Evolutionary conservation across 2,888 invertebrate species (phyloP).

Genomic region (Bellardia bayeri): DNA sequence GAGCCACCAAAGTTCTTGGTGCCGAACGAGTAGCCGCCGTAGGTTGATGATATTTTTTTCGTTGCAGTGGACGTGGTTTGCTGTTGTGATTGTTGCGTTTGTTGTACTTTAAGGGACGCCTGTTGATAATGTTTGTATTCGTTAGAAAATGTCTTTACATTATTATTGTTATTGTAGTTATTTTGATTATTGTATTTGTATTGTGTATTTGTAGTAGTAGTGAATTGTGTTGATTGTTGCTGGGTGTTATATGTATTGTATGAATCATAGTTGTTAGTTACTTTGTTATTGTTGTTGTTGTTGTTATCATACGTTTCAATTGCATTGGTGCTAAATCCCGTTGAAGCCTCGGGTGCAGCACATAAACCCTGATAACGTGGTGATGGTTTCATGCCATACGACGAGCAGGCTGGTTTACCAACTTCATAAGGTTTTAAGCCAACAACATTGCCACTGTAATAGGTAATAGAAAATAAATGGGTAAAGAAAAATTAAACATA

Average conservation of each 20-base stretch:
- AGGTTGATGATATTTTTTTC: slow-evolving; percentile 64
- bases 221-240: slow-evolving; percentile 52
- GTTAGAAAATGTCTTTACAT: slow-evolving; percentile 80
- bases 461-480: not conserved
- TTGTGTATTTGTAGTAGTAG: slow-evolving; percentile 44
- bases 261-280: slow-evolving; percentile 67
- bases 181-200: slow-evolving; percentile 81
- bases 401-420: slow-evolving; percentile 89
- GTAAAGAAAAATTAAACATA: not conserved
- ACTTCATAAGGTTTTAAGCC: slow-evolving; percentile 91
- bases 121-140: slow-evolving; percentile 83
- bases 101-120: slow-evolving; percentile 77
- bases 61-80: slow-evolving; percentile 64
- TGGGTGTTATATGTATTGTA: slow-evolving; percentile 59
- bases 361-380: slow-evolving; percentile 91
- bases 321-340: slow-evolving; percentile 85
- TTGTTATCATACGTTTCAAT: slow-evolving; percentile 83
- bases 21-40: slow-evolving; percentile 78
- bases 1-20: slow-evolving; percentile 76
- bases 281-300: slow-evolving; percentile 77
- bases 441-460: slow-evolving; percentile 89
- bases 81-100: slow-evolving; percentile 63
- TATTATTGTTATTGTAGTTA: slow-evolving; percentile 86
- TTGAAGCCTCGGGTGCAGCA: slow-evolving; percentile 81
- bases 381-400: slow-evolving; percentile 89